These are phyloP conservation scores for Lasioglossum leucozonium DNA, from an alignment of 2,888 invertebrate species.

Conservation along the genomic window DNA sequence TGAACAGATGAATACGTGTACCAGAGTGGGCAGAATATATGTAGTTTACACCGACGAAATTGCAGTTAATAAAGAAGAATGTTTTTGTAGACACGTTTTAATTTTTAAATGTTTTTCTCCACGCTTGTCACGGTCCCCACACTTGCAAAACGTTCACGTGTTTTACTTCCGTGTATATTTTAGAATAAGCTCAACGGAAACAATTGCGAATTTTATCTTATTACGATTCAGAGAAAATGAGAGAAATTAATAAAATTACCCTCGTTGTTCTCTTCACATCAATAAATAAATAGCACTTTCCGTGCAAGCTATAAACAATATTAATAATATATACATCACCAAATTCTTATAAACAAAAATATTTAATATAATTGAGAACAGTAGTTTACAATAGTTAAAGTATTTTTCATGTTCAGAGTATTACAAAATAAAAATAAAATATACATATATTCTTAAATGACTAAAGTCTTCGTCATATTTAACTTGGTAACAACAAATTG, in stretches of 20 bases:
- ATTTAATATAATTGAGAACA: too few relatives aligned
- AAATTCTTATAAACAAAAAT: not conserved
- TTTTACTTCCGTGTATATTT: not conserved
- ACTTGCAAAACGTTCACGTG: not conserved
- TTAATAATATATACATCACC: not conserved
- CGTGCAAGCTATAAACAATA: not conserved
- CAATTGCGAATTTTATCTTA: not conserved
- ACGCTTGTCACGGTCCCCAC: not conserved
- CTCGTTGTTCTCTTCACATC: not conserved
- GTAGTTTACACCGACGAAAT: conserved; percentile 4
- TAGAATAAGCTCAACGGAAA: not conserved
- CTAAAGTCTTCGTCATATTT: not conserved
- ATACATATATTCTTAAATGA: not conserved
- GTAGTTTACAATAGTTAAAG: too few relatives aligned
- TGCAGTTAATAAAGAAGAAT: conserved; percentile 15
- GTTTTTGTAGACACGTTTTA: conserved; percentile 11
- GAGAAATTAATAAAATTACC: not conserved
- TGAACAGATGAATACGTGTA: not conserved
- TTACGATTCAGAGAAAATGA: not conserved
- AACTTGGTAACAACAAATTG: not conserved
- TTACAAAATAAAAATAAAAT: not conserved
- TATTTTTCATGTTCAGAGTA: not conserved
- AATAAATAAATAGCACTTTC: not conserved
- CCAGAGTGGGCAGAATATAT: not conserved
- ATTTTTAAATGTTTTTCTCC: conserved; percentile 13